Conservation (phyloP, 2,797 vertebrate genomes). For the Melanotaenia maccullochi region DNA sequence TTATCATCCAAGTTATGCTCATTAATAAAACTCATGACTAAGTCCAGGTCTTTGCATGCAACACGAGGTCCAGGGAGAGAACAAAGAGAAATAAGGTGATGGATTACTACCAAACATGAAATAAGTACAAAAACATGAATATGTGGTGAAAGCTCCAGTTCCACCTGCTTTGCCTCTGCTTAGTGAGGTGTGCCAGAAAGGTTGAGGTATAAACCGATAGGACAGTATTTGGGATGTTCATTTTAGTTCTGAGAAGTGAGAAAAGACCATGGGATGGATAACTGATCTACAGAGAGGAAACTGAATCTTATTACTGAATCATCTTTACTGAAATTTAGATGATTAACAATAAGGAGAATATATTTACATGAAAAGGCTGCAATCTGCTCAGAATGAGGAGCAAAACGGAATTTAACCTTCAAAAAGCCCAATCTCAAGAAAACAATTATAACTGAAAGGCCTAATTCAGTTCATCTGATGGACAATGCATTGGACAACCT, state of each 20-base stretch:
- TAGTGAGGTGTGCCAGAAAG: neutral
- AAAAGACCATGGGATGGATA: neutral
- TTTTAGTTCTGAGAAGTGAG: neutral
- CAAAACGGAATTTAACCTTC: neutral
- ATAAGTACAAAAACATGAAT: conserved; percentile 55
- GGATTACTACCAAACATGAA: conserved; percentile 47
- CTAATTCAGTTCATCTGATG: neutral
- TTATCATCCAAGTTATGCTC: conserved; percentile 4
- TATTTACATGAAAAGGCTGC: neutral
- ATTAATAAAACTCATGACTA: conserved; percentile 30
- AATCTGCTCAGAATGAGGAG: neutral
- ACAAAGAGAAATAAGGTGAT: conserved; percentile 54
- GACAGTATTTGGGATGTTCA: neutral
- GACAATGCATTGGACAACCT: neutral
- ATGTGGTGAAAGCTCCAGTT: conserved; percentile 60
- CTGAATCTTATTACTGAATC: neutral
- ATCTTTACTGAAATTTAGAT: conserved; percentile 8
- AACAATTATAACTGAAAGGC: neutral
- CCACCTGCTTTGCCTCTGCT: conserved; percentile 53
- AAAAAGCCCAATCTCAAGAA: neutral
- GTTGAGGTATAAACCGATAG: neutral
- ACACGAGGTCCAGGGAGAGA: conserved; percentile 29
- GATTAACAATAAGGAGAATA: neutral
- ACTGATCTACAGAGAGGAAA: neutral
- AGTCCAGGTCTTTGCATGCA: conserved; percentile 37